A percentile compares a stretch with the other conserved stretches of the same genome.
Evolutionary conservation across 2,888 invertebrate species (phyloP).

Genomic region (Athalia rosae): DNA sequence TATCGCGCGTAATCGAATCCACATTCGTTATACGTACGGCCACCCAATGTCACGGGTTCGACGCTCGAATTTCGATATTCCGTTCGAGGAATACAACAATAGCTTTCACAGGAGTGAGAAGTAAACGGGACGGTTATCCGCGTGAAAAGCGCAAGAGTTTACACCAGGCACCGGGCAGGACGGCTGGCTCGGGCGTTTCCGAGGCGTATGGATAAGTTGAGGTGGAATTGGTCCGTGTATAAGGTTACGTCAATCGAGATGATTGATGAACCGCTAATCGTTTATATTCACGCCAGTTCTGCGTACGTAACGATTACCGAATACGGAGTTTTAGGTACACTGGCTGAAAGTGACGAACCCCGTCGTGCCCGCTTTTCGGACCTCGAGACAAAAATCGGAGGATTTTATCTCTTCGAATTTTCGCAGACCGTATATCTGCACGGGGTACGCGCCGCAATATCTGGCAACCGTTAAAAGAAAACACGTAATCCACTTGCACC

Average conservation of each 20-base stretch:
- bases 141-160: conserved; percentile 22
- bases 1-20: no score
- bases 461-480: conserved; percentile 31
- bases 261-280: conserved; percentile 68
- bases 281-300: conserved; percentile 62
- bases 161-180: conserved; percentile 12
- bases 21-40: background rate
- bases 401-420: background rate
- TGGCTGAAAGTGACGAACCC: no score
- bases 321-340: background rate
- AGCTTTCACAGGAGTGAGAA: background rate
- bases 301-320: conserved; percentile 38
- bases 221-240: conserved; percentile 47
- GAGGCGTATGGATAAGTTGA: conserved; percentile 39
- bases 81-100: conserved; percentile 23
- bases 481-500: conserved; percentile 39
- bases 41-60: conserved; percentile 22
- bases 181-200: conserved; percentile 45
- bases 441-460: background rate
- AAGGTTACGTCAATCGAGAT: conserved; percentile 60
- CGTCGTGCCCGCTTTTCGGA: no score
- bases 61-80: no score
- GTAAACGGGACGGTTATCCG: background rate
- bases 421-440: background rate
- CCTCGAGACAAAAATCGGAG: no score